Conservation (phyloP, 2,888 invertebrate species). For the Selenia dentaria region DNA sequence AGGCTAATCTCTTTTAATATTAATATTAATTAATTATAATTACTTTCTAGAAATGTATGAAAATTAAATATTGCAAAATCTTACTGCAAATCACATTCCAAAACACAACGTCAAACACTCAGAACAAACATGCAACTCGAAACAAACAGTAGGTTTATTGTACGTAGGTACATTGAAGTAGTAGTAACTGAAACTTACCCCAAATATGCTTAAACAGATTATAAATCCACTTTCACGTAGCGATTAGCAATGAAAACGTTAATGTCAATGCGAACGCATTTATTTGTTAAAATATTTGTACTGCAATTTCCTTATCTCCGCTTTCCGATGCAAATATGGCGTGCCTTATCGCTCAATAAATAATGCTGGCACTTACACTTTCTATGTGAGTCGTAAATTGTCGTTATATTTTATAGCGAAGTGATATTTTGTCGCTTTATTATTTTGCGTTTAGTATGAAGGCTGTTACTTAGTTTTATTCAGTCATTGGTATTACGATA, state of each 20-base stretch:
- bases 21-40: too few relatives aligned
- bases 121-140: too few relatives aligned
- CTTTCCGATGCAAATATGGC: conserved; percentile 45
- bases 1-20: too few relatives aligned
- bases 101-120: too few relatives aligned
- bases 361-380: conserved; percentile 46
- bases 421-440: conserved; percentile 26
- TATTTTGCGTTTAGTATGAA: neutral
- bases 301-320: conserved; percentile 41
- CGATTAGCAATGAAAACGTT: conserved; percentile 46
- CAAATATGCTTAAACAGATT: conserved; percentile 15
- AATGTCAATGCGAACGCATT: conserved; percentile 39
- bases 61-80: too few relatives aligned
- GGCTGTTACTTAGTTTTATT: neutral
- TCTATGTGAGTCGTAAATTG: conserved; percentile 42
- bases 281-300: conserved; percentile 44
- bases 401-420: conserved; percentile 31
- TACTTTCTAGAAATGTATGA: too few relatives aligned
- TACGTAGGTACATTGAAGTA: too few relatives aligned
- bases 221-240: conserved; percentile 44
- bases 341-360: conserved; percentile 46
- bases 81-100: too few relatives aligned
- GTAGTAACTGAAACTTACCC: too few relatives aligned
- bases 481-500: neutral
- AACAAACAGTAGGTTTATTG: too few relatives aligned